phyloP scores from a whole-genome alignment of 2,113 vertebrate species.

The Ia io region DNA sequence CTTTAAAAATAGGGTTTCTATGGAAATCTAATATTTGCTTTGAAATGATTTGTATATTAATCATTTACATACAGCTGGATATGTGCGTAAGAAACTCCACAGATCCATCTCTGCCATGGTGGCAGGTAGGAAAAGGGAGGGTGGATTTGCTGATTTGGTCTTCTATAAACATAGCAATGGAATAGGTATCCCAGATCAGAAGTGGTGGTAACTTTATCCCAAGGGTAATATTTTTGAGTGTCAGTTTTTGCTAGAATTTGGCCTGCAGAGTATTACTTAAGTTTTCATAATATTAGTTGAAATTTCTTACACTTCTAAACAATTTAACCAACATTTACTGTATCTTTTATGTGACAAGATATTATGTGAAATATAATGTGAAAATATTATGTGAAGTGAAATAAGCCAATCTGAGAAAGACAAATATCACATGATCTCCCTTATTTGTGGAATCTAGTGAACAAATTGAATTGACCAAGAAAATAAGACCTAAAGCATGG shows the following conservation, averaged over 20 bases:
- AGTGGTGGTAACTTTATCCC: neutral
- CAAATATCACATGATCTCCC: too few species aligned
- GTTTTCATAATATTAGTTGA: neutral
- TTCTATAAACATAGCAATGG: constrained; percentile 4
- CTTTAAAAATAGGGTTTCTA: constrained; percentile 55
- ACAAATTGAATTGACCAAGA: too few species aligned
- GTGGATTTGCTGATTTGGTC: constrained; percentile 17
- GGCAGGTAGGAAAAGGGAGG: constrained; percentile 47
- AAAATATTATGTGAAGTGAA: too few species aligned
- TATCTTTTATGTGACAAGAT: neutral
- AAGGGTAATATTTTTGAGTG: neutral
- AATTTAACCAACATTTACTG: neutral
- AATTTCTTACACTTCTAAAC: neutral
- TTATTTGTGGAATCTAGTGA: too few species aligned
- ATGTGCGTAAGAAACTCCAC: constrained; percentile 43
- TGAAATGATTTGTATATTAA: constrained; percentile 72
- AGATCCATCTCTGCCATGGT: constrained; percentile 42
- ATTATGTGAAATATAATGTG: too few species aligned
- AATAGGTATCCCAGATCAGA: neutral
- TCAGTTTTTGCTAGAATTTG: neutral
- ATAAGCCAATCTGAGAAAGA: too few species aligned
- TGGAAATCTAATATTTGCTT: constrained; percentile 58
- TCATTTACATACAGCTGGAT: constrained; percentile 66
- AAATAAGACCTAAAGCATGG: too few species aligned
- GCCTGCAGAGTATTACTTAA: neutral